Evolutionary conservation across 2,113 vertebrate species (phyloP).

Genomic region (Cyphomyrus plagiostoma): DNA sequence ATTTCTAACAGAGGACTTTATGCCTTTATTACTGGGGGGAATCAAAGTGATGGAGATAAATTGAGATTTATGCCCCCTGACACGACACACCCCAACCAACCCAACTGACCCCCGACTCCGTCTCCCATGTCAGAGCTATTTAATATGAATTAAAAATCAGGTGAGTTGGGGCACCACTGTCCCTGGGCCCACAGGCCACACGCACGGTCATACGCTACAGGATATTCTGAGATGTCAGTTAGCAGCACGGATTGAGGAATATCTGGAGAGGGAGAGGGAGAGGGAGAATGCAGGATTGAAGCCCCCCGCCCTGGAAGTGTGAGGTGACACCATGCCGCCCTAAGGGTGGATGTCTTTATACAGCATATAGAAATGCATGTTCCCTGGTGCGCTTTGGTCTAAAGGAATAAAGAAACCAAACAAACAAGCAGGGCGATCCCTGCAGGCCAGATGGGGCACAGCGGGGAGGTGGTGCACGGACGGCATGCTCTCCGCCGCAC

Average conservation of each 20-base stretch:
- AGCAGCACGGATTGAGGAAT: background rate
- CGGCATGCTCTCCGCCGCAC: background rate
- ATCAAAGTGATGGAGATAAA: background rate
- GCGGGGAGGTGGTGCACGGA: background rate
- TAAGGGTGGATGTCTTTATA: background rate
- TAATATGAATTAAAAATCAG: background rate
- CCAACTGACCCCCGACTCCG: background rate
- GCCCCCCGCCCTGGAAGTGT: background rate
- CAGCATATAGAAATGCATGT: background rate
- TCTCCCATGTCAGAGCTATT: background rate
- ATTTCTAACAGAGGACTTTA: background rate
- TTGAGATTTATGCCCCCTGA: background rate
- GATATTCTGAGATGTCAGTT: background rate
- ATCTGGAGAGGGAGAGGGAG: background rate
- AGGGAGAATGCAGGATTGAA: background rate
- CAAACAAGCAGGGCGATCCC: background rate
- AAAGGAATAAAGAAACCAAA: background rate
- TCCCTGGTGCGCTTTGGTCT: background rate
- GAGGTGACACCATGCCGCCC: background rate
- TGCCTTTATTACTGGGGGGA: background rate
- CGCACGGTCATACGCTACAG: background rate
- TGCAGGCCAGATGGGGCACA: background rate
- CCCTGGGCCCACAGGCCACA: background rate
- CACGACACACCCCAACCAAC: background rate
- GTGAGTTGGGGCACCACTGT: background rate